Evolutionary conservation across 92 coral and sea anemone genomes (phyloP).

Genomic region (Siderastrea siderea): DNA sequence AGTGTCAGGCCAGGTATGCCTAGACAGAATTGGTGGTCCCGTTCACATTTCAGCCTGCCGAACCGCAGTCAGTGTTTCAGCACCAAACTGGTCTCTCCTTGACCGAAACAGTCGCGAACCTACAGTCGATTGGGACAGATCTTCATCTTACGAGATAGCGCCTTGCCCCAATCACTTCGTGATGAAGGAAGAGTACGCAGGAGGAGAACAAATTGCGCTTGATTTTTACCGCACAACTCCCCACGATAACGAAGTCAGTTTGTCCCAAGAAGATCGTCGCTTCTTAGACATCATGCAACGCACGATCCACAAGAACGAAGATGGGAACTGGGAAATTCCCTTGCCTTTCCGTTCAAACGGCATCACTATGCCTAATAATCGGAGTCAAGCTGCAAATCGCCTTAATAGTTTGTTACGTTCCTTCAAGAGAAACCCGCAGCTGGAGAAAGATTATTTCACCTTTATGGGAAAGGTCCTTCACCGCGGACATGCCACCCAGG

Average conservation of each 20-base stretch:
- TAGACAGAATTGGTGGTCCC: conserved; percentile 44
- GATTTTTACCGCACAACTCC: conserved; percentile 34
- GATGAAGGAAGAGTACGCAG: not conserved
- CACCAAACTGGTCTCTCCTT: not conserved
- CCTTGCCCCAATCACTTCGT: conserved; percentile 23
- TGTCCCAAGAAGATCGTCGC: conserved; percentile 28
- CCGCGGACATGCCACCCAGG: conserved; percentile 7
- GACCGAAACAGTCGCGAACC: not conserved
- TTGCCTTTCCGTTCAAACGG: conserved; percentile 11
- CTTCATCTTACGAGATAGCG: not conserved
- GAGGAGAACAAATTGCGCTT: not conserved
- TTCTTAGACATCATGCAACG: conserved; percentile 38
- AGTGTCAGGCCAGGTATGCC: conserved; percentile 40
- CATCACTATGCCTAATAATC: not conserved
- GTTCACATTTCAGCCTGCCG: conserved; percentile 29
- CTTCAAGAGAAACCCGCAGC: conserved; percentile 7
- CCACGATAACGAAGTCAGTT: conserved; percentile 27
- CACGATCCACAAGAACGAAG: conserved; percentile 17
- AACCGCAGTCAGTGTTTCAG: conserved; percentile 2
- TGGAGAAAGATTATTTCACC: conserved; percentile 5
- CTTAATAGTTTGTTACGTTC: not conserved
- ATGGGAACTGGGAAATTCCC: conserved; percentile 43
- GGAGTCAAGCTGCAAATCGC: conserved; percentile 3
- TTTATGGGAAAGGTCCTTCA: conserved; percentile 6
- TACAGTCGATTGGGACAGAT: not conserved